Base-by-base conservation (phyloP, 2,797 vertebrate genomes). In the Craterocephalus amniculus region DNA sequence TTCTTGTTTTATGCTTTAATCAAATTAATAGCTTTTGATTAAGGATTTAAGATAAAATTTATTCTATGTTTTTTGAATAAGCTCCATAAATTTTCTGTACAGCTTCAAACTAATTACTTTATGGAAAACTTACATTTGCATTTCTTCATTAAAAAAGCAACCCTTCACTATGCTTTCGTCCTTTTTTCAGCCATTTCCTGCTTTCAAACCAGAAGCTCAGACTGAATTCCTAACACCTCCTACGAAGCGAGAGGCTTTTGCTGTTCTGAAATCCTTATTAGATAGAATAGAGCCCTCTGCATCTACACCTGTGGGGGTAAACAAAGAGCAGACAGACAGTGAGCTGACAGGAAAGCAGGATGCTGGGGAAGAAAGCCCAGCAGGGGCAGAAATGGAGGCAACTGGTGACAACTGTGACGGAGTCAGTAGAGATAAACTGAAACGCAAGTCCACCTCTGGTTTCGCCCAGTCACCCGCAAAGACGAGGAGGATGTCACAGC, bases 171-270 rank as follows among this genome's bases (percentile, higher is more conserved):
- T 70, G 16, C 9, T 12, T 67, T 55, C 3, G 24, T 8, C 6
- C 35, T 35, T 57, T 81, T 83, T 68, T 14, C 85, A 95, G 89
- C 91, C 91, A 0, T 95, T 95, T 71, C n/a, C 85, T 52, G 85
- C 91, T 1, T 56, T 36, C 45, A 83, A 84, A 54, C 55, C 49
- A 18, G 83, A 87, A 55, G 61, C 63, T 1, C 31, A 68, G 12
- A 55, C 58, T 0, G 76, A 34, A 35, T 86, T 86, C 31, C 72
- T 95, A 10, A 72, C 56, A 0, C 82, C 89, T 13, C 92, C 74
- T 0, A 89, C 92, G 22, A 95, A 92, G 72, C 24, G 20, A 63
- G 62, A 89, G 70, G 93, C 70, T n/a, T 74, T 58, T 14, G 58
- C 48, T 8, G 61, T 92, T 6, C 63, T 93, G 27, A 87, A 93